These are phyloP conservation scores for Macquaria australasica DNA, from an alignment of 2,113 vertebrate species.

Conservation along the genomic window DNA sequence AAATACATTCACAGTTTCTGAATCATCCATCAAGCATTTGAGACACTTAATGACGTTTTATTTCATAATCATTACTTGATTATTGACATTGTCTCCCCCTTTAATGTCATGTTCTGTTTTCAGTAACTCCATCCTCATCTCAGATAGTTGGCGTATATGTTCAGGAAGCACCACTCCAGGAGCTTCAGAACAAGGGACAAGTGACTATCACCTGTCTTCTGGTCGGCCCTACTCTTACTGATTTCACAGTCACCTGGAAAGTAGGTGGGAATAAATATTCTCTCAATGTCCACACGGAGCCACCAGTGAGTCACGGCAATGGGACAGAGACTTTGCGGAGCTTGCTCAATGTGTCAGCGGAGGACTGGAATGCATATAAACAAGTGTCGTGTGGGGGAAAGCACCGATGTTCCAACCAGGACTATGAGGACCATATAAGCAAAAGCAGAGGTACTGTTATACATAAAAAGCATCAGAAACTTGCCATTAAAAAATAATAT, in stretches of 20 bases:
- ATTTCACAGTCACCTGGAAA: constrained; percentile 77
- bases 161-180: constrained; percentile 42
- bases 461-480: background rate
- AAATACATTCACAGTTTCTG: no score
- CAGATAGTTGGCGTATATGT: constrained; percentile 65
- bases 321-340: constrained; percentile 74
- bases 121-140: constrained; percentile 68
- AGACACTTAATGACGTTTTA: no score
- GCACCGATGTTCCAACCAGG: constrained; percentile 59
- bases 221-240: constrained; percentile 48
- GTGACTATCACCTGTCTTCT: constrained; percentile 77
- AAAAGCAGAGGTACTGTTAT: constrained; percentile 65
- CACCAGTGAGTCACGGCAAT: constrained; percentile 55
- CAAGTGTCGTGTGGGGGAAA: constrained; percentile 75
- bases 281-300: accelerated
- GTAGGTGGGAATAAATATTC: background rate
- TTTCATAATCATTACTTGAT: background rate
- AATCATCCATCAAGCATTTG: no score
- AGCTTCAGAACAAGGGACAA: background rate
- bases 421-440: constrained; percentile 45
- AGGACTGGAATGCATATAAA: constrained; percentile 60
- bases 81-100: background rate
- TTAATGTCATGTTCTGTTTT: background rate
- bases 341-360: constrained; percentile 45
- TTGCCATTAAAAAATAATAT: no score